Percentiles rank a stretch among this genome's conserved stretches.
phyloP scores from a whole-genome alignment of 2,797 vertebrate genomes.

The Arctocebus calabarensis region DNA sequence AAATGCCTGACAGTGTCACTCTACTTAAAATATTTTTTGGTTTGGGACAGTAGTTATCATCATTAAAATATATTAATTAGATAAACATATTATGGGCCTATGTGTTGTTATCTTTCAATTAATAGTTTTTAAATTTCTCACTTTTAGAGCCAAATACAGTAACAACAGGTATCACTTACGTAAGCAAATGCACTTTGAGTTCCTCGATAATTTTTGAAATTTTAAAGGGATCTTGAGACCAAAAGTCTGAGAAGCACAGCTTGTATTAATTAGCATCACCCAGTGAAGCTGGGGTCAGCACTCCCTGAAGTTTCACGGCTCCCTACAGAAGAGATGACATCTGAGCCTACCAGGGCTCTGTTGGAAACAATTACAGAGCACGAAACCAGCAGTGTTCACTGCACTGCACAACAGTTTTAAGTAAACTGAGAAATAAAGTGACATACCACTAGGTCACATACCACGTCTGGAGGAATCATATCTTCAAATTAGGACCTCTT shows the following conservation, averaged over 20 bases:
- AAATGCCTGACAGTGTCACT: neutral
- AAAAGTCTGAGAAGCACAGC: neutral
- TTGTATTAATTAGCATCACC: neutral
- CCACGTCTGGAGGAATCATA: neutral
- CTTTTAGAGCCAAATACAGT: neutral
- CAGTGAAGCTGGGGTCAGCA: neutral
- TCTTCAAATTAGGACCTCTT: neutral
- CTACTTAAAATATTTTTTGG: neutral
- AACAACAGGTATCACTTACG: neutral
- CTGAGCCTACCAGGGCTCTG: neutral
- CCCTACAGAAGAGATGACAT: neutral
- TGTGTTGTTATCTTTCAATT: neutral
- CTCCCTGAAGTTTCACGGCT: neutral
- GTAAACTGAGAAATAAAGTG: neutral
- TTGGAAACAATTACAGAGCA: neutral
- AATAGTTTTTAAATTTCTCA: constrained; percentile 11
- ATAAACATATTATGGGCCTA: neutral
- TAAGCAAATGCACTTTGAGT: neutral
- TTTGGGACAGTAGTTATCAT: neutral
- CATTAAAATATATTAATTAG: neutral
- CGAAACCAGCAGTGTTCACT: neutral
- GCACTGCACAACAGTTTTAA: neutral
- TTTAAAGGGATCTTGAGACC: neutral
- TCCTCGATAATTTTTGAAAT: neutral
- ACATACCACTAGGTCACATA: neutral